phyloP scores from a whole-genome alignment of 2,888 invertebrate species.

The Acanthosepion esculentum region DNA sequence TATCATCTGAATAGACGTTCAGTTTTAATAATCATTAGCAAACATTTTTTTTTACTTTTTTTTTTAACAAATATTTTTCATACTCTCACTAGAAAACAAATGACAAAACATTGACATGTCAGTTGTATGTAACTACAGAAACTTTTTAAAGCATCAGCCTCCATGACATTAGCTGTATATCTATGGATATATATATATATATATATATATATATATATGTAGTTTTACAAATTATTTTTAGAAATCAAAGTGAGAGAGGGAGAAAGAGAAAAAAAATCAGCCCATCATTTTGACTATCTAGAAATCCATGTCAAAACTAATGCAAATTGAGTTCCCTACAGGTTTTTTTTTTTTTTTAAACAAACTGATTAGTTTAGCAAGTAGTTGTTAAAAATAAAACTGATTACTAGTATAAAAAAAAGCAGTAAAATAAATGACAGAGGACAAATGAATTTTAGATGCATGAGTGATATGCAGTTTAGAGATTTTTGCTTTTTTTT shows the following conservation, averaged over 20 bases:
- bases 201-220: background rate
- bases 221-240: background rate
- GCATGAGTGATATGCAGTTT: background rate
- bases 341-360: background rate
- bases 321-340: background rate
- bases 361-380: background rate
- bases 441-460: background rate
- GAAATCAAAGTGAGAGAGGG: background rate
- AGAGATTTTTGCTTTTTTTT: background rate
- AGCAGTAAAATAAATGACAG: background rate
- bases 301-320: conserved; percentile 33
- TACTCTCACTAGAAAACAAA: background rate
- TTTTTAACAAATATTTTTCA: background rate
- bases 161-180: background rate
- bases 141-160: background rate
- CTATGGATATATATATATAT: background rate
- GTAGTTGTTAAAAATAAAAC: background rate
- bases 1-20: background rate
- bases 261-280: background rate
- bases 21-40: background rate
- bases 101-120: background rate
- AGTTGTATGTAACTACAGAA: background rate
- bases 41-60: background rate
- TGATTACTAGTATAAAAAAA: background rate
- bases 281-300: conserved; percentile 5